Evolutionary conservation across 2,797 vertebrate species (phyloP), one percentile per base, ranked within the genome.

Genomic region (Tinamus major): DNA sequence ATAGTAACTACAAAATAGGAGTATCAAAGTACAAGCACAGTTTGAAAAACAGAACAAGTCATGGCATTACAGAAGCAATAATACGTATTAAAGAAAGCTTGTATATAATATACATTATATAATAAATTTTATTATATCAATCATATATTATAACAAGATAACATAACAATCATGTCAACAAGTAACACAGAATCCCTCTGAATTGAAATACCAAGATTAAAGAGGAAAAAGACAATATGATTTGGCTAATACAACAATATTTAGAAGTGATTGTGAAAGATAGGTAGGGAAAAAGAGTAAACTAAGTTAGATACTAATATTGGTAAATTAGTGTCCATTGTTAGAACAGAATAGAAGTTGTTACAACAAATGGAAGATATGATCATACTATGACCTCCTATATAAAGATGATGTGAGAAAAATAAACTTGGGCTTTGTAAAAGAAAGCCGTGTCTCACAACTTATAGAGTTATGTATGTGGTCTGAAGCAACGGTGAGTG

Each of bases 381-480:
- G 31, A 56, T 56, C 55, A 56, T 12, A 56, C n/a, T 56, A 41
- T 8, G 62, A 55, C 37, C 12, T 74, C 1, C 4, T 75, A 15
- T 20, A 13, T 64, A 61, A 87, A 69, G 13, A 80, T 27, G 9
- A 71, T 6, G 41, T 37, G 9, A 10, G 7, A 29, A 46, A 88
- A 76, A 56, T 37, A 56, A 68, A 79, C 63, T 9, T 4, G n/a
- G 21, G 13, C 13, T 67, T 85, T 39, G 10, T 18, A 71, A 70
- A 80, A 6, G 4, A 21, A 55, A 69, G 4, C 6, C 8, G 44
- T 46, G 39, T 4, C 61, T 56, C 18, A 65, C 39, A 49, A 65
- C 56, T 35, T 8, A 39, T 1, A 3, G 26, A 18, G 44, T 35
- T 35, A 35, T 35, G 51, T 1, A 1, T 23, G 5, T 1, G 49